Evolutionary conservation across 2,113 vertebrate genomes (phyloP), one percentile per base, ranked within the genome.

Genomic region (Felis chaus): DNA sequence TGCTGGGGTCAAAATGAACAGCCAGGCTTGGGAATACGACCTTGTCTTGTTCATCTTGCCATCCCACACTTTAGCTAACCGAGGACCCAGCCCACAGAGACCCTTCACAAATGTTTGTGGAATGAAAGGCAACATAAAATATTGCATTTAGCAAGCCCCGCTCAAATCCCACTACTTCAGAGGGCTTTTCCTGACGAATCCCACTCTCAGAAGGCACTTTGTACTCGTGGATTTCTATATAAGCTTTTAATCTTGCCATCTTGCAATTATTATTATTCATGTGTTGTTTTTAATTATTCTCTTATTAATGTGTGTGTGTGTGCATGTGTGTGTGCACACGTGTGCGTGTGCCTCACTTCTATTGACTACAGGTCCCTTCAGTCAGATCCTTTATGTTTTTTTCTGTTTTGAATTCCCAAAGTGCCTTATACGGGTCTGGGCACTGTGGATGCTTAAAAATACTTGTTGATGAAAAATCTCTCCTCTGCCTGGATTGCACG

Each of bases 221-320:
- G 96, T 97, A 93, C 91, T 96, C 29, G 39, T 91, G 92, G 91
- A 97, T 97, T 97, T 96, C 91, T 94, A 88, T 82, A 65, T 97
- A 97, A 98, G 97, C 96, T 97, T 95, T 98, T 98, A 97, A 97
- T 97, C 95, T 97, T 74, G 39, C 80, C 95, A 93, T 98, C 96
- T 97, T 96, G 76, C 88, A 97, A 96, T 97, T 98, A 93, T 96
- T 97, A 94, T 97, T 96, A 97, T 94, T 97, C 96, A 69, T 69
- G 90, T 98, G 96, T 97, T 98, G 65, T 97, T 97, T 97, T 94
- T 91, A 90, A 96, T 98, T 91, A 88, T 76, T 96, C 65, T 73
- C 15, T 90, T 91, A 84, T 88, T 96, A 91, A 92, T 84, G 82
- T 97, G 31, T 53, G 79, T 63, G 39, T 74, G 5, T 76, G 39